Base-by-base conservation (phyloP, 2,113 vertebrate genomes). In the Corydoras maculifer region DNA sequence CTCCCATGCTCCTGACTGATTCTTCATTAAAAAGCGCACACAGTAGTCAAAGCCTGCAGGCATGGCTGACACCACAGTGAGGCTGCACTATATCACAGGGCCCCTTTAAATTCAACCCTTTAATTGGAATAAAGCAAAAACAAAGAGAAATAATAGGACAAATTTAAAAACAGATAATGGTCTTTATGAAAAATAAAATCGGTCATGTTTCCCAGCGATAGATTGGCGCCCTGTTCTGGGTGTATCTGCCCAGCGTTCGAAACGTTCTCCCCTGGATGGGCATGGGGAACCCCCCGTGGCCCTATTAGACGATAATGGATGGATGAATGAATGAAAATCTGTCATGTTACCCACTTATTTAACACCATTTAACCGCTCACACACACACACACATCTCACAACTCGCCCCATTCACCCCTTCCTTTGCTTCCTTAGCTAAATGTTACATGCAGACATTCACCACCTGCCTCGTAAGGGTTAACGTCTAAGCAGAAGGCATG, bases 381-480 rank as follows among this genome's bases (percentile, higher is more conserved):
- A 29, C 50, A n/a, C 67, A 25, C 55, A 48, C 69, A 53, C 58
- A 30, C 62, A 58, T n/a, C n/a, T n/a, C n/a, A n/a, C n/a, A n/a
- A n/a, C n/a, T 51, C 57, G 30, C 55, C 65, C 48, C 53, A 8
- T 65, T 31, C 54, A 35, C 62, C 48, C 12, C 55, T 43, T 67
- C 31, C 15, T 64, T 18, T 13, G 18, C 13, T n/a, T 18, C n/a
- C 13, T 75, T 79, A 76, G 79, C 79, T 78, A 75, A 59, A 71
- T 78, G 79, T 73, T 83, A 87, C 85, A 81, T 81, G 78, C 77
- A 74, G 75, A 74, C 84, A 84, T 89, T 87, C 86, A 86, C 83
- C 88, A 90, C 87, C 87, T 90, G 88, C 82, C 85, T 86, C 86
- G 89, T 79, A 78, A 74, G 75, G 81, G 13, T n/a, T 57, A 57